Evolutionary conservation across 2,888 invertebrate species (phyloP).

Genomic region (Tenthredo mesomela): DNA sequence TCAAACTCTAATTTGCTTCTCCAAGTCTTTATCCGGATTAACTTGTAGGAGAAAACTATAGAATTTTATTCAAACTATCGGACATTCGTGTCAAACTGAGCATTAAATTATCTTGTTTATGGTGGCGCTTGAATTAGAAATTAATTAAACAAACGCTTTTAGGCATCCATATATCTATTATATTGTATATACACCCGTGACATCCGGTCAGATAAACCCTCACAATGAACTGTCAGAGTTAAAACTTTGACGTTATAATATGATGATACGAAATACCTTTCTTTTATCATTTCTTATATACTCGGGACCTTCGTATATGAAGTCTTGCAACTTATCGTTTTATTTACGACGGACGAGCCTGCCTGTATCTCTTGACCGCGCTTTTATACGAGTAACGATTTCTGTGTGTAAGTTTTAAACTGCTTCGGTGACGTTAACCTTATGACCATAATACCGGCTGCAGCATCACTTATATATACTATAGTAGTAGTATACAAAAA

Average conservation of each 20-base stretch:
- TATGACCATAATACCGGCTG: slow-evolving; percentile 30
- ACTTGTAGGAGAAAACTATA: too few species aligned
- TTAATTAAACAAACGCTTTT: neutral
- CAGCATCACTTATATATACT: neutral
- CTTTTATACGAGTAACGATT: slow-evolving; percentile 4
- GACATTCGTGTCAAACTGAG: too few species aligned
- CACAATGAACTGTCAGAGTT: neutral
- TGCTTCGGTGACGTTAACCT: slow-evolving; percentile 13
- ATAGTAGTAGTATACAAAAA: neutral
- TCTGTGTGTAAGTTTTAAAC: neutral
- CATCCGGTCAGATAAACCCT: neutral
- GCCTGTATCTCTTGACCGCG: neutral
- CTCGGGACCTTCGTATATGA: slow-evolving; percentile 1
- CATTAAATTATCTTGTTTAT: too few species aligned
- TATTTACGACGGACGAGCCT: slow-evolving; percentile 16
- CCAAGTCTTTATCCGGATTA: neutral
- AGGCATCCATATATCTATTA: neutral
- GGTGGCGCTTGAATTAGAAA: neutral
- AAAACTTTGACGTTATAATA: neutral
- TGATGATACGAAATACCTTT: neutral
- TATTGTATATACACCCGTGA: neutral
- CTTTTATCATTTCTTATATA: neutral
- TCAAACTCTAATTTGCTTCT: too few species aligned
- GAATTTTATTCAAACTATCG: too few species aligned
- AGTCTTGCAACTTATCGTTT: slow-evolving; percentile 19